phyloP scores from a whole-genome alignment of 1,140 invertebrate species.

The Belonocnema kinseyi region DNA sequence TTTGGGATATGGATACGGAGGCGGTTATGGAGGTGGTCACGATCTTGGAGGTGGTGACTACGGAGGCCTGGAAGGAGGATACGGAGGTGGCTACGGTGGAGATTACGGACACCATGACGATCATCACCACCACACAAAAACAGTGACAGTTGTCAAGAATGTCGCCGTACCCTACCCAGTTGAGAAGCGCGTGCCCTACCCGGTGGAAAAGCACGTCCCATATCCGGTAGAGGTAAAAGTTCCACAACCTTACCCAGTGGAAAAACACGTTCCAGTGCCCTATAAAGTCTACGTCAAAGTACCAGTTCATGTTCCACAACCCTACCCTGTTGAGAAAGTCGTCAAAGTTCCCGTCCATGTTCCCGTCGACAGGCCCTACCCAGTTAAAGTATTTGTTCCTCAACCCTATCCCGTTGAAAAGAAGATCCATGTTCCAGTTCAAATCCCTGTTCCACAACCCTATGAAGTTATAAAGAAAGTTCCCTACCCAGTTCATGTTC shows the following conservation, averaged over 20 bases:
- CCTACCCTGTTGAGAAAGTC: constrained; percentile 83
- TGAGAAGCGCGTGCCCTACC: constrained; percentile 80
- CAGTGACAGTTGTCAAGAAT: constrained; percentile 83
- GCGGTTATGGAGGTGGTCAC: constrained; percentile 77
- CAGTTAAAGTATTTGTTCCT: constrained; percentile 68
- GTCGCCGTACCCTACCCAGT: constrained; percentile 83
- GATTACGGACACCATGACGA: constrained; percentile 60
- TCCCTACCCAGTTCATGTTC: constrained; percentile 80
- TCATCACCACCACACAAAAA: constrained; percentile 78
- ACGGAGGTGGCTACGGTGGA: constrained; percentile 57
- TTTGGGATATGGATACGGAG: constrained; percentile 79
- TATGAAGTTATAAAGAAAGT: constrained; percentile 82
- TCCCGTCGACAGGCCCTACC: not conserved
- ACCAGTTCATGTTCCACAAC: constrained; percentile 82
- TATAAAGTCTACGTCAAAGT: constrained; percentile 78
- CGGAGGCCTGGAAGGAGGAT: constrained; percentile 47
- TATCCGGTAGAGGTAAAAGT: constrained; percentile 48
- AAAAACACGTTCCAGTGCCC: constrained; percentile 71
- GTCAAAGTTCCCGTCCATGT: constrained; percentile 78
- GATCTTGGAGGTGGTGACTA: constrained; percentile 75
- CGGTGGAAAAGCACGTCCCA: constrained; percentile 79
- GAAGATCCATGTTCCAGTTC: constrained; percentile 79
- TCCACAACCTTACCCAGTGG: constrained; percentile 76
- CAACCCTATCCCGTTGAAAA: constrained; percentile 84
- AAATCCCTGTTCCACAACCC: constrained; percentile 78